phyloP scores from a whole-genome alignment of 2,888 invertebrate species.

The Leucoptera coffeella region DNA sequence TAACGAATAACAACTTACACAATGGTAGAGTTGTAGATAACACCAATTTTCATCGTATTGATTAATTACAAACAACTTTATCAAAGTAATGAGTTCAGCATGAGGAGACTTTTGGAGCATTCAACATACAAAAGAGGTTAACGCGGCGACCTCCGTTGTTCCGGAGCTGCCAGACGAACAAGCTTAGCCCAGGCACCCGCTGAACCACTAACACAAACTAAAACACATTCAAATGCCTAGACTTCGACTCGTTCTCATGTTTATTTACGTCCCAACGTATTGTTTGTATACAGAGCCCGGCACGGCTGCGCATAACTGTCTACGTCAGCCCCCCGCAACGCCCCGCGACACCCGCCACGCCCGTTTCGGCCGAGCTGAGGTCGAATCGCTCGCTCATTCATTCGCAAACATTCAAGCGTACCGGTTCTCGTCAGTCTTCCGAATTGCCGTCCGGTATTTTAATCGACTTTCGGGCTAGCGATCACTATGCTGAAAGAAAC shows the following conservation, averaged over 20 bases:
- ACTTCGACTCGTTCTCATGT: slow-evolving; percentile 39
- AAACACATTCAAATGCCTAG: slow-evolving; percentile 25
- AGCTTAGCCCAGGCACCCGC: slow-evolving; percentile 12
- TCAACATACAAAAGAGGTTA: too few species aligned
- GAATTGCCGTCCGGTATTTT: slow-evolving; percentile 10
- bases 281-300: slow-evolving; percentile 54
- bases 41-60: slow-evolving; percentile 4
- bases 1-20: too few species aligned
- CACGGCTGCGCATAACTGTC: slow-evolving; percentile 45
- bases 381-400: slow-evolving; percentile 47
- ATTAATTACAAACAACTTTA: slow-evolving; percentile 2
- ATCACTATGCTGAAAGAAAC: slow-evolving; percentile 44
- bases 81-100: too few species aligned
- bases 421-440: slow-evolving; percentile 21
- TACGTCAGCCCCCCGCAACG: slow-evolving; percentile 23
- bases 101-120: too few species aligned
- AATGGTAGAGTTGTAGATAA: too few species aligned
- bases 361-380: slow-evolving; percentile 35
- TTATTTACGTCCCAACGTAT: slow-evolving; percentile 53
- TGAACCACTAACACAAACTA: slow-evolving; percentile 33
- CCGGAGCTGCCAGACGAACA: too few species aligned
- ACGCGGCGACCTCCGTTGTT: too few species aligned
- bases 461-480: slow-evolving; percentile 8
- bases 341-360: slow-evolving; percentile 25
- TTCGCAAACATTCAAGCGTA: slow-evolving; percentile 41